phyloP scores from a whole-genome alignment of 2,797 vertebrate genomes.

The Tarsius wallacei region DNA sequence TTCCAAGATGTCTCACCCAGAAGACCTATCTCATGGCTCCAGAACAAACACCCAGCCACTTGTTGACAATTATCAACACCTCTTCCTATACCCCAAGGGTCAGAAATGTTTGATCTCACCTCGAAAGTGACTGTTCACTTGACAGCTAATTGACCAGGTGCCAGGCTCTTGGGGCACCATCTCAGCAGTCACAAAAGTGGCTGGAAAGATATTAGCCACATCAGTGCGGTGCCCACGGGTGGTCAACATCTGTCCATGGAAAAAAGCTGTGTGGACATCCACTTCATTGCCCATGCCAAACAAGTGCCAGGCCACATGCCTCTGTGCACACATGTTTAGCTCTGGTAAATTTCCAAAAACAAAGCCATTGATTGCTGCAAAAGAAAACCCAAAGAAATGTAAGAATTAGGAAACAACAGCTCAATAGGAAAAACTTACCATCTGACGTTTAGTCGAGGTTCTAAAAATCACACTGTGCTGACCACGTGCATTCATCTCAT shows the following conservation, averaged over 20 bases:
- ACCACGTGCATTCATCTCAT: neutral
- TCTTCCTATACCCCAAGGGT: neutral
- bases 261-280: slow-evolving; percentile 93
- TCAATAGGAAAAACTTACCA: neutral
- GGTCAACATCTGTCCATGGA: slow-evolving; percentile 91
- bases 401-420: neutral
- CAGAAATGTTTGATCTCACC: slow-evolving; percentile 86
- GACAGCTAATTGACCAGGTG: slow-evolving; percentile 92
- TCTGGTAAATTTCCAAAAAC: slow-evolving; percentile 92
- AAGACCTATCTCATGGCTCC: slow-evolving; percentile 23
- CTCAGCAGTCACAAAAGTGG: slow-evolving; percentile 92
- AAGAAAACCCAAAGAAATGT: slow-evolving; percentile 78
- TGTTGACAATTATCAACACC: neutral
- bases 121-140: slow-evolving; percentile 91
- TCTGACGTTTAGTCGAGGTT: slow-evolving; percentile 19
- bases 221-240: slow-evolving; percentile 91
- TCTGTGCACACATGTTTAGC: slow-evolving; percentile 90
- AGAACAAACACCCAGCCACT: neutral
- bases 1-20: neutral
- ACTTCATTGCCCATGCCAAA: slow-evolving; percentile 93
- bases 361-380: slow-evolving; percentile 93
- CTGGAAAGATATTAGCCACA: slow-evolving; percentile 93
- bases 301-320: slow-evolving; percentile 91
- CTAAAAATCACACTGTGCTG: slow-evolving; percentile 49
- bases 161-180: slow-evolving; percentile 91